Evolutionary conservation across 1,140 invertebrate genomes (phyloP), one percentile per base, ranked within the genome.

Genomic region (Acromyrmex echinatior): DNA sequence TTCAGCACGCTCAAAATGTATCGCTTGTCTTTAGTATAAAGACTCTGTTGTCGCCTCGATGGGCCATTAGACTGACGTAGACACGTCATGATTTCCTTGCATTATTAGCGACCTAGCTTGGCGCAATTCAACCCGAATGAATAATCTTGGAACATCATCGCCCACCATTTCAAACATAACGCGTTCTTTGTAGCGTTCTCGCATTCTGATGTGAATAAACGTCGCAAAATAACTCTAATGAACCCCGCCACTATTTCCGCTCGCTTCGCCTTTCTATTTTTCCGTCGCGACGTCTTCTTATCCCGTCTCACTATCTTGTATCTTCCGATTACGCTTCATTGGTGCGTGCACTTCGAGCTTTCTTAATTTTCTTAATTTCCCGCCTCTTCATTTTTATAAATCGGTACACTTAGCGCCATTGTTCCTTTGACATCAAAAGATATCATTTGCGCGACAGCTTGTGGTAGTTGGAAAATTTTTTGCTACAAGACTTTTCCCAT

Each of bases 131-230:
- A 45, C 78, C 86, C 86, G 91, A 90, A 92, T 90, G 76, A 87
- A 86, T 92, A 88, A 92, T 91, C 86, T 79, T 77, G 53, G 58
- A 45, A 35, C 62, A 87, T 58, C 74, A 65, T 90, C 87, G 71
- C 45, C 66, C 45, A 9, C 18, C 53, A 77, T 66, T 66, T 21
- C 31, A 49, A 76, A 65, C 82, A 58, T 90, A 90, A 90, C 70
- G 66, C 60, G 82, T 90, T 88, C 84, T 86, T 81, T 80, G 66
- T 78, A 51, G n/a, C 31, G 51, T 14, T 56, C 31, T 49, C 49
- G 35, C 60, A 73, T 74, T 62, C 39, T 63, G 68, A 71, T 68
- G 21, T 16, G 66, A 70, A 70, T 70, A 70, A 70, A 12, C 49
- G 60, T 70, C 39, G 28, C 49, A 18, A 84, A 74, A 84, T 76